phyloP scores from a whole-genome alignment of 2,888 invertebrate species.

The Scaptomyza cyrtandrae region DNA sequence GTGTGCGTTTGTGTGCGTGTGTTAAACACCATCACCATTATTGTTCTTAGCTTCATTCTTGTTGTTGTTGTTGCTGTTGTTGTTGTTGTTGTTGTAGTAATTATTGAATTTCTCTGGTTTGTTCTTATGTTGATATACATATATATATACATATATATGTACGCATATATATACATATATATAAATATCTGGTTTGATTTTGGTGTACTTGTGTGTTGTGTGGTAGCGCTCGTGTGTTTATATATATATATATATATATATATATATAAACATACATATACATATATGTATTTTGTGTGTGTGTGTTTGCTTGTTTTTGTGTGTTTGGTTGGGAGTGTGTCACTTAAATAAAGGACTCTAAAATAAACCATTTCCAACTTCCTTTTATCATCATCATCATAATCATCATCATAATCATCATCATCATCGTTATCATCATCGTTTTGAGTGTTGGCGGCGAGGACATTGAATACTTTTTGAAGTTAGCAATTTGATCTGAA shows the following conservation, averaged over 20 bases:
- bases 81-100: conserved; percentile 17
- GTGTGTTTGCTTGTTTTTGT: conserved; percentile 16
- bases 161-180: no score
- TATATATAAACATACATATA: conserved; percentile 4
- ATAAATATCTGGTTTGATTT: conserved; percentile 16
- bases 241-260: conserved; percentile 14
- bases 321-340: conserved; percentile 35
- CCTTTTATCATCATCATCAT: conserved; percentile 31
- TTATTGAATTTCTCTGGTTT: conserved; percentile 9
- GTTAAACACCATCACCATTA: conserved; percentile 68
- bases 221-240: not conserved
- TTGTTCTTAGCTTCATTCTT: conserved; percentile 37
- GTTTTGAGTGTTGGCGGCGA: conserved; percentile 9
- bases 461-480: not conserved
- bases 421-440: conserved; percentile 1
- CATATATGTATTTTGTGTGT: conserved; percentile 13
- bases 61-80: conserved; percentile 18
- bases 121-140: conserved; percentile 21
- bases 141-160: no score
- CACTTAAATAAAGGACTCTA: conserved; percentile 67
- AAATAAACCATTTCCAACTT: conserved; percentile 65
- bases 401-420: conserved; percentile 25
- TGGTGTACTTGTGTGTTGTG: conserved; percentile 26
- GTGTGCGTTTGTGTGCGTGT: conserved; percentile 38
- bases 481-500: conserved; percentile 27